Percentiles rank a stretch among this genome's conserved stretches.
These are phyloP conservation scores for Calypte anna DNA, from an alignment of 2,113 vertebrate species.

Conservation along the genomic window DNA sequence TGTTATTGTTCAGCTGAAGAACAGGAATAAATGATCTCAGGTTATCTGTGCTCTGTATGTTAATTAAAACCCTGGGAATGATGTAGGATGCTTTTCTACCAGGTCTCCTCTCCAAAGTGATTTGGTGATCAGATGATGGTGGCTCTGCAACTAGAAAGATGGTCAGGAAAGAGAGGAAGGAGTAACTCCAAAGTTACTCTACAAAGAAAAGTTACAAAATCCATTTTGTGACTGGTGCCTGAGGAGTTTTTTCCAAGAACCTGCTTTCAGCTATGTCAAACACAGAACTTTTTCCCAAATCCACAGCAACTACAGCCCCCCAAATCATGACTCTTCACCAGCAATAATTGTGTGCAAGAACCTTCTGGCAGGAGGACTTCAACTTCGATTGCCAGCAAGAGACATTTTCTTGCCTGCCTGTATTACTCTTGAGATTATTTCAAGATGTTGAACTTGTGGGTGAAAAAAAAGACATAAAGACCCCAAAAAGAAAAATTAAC, in stretches of 20 bases:
- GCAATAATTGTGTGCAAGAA: background rate
- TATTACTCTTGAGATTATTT: background rate
- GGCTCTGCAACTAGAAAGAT: background rate
- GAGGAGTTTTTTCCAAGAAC: background rate
- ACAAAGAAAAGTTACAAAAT: background rate
- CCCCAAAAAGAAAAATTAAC: background rate
- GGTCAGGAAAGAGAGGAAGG: background rate
- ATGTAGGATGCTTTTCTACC: background rate
- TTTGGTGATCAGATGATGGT: background rate
- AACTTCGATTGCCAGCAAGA: background rate
- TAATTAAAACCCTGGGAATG: background rate
- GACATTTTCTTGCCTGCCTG: background rate
- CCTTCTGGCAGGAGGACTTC: background rate
- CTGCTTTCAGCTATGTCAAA: background rate
- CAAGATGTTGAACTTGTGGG: background rate
- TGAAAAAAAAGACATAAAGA: background rate
- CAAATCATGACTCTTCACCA: background rate
- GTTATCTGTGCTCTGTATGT: background rate
- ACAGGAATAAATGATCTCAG: background rate
- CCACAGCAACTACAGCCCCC: background rate
- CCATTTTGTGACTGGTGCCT: background rate
- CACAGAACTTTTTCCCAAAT: background rate
- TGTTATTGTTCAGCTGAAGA: background rate
- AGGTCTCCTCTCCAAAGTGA: background rate
- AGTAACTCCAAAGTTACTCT: background rate